These are phyloP conservation scores for Shargacucullia verbasci DNA, from an alignment of 2,888 invertebrate species.

Conservation along the genomic window DNA sequence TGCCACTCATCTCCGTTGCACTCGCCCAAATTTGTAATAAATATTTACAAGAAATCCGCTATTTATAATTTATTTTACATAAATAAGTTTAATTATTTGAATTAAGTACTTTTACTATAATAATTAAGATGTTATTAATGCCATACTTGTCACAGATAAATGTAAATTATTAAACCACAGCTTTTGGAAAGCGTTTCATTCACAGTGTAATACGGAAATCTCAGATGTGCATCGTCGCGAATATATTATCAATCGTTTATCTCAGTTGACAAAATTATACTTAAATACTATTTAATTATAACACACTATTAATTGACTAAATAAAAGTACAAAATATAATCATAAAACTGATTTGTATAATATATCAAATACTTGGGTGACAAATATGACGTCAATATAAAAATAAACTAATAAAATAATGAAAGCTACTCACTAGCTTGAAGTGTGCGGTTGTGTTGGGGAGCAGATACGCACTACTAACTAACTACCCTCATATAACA, in stretches of 20 bases:
- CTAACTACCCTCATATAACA: neutral
- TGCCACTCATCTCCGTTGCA: constrained; percentile 8
- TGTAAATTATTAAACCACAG: neutral
- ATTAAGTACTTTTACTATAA: constrained; percentile 16
- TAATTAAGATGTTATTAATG: constrained; percentile 9
- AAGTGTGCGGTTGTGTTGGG: constrained; percentile 8
- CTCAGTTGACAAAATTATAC: too few relatives aligned
- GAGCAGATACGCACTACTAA: constrained; percentile 9
- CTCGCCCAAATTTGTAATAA: constrained; percentile 27
- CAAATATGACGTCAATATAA: constrained; percentile 23
- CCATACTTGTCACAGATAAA: constrained; percentile 24
- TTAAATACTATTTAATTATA: too few relatives aligned
- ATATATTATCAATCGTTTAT: too few relatives aligned
- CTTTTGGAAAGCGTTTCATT: too few relatives aligned
- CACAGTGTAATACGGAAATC: too few relatives aligned
- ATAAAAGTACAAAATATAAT: too few relatives aligned
- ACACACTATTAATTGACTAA: too few relatives aligned
- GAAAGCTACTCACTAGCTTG: constrained; percentile 24
- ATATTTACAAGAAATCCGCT: constrained; percentile 46
- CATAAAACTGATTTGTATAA: too few relatives aligned
- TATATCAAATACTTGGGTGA: neutral
- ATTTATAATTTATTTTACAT: constrained; percentile 36
- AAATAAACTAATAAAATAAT: constrained; percentile 13
- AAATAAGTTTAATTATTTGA: constrained; percentile 32
- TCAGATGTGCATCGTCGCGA: too few relatives aligned